Conservation (phyloP, 2,888 invertebrate genomes). For the Ormyrus thymus region DNA sequence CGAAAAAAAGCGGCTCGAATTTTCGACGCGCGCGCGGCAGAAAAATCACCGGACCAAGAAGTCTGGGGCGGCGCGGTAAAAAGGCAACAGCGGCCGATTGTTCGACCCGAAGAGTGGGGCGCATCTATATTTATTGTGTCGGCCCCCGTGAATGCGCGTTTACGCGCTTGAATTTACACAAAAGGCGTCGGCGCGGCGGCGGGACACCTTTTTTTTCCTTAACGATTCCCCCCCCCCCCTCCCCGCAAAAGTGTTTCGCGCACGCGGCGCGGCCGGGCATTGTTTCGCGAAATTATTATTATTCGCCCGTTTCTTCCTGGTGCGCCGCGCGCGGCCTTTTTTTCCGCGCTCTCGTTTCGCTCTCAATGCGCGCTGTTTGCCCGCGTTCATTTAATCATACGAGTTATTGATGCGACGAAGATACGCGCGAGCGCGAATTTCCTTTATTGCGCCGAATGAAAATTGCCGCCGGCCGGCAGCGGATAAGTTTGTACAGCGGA, state of each 20-base stretch:
- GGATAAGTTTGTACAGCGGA: not conserved
- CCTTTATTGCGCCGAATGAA: not conserved
- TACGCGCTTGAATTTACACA: conserved; percentile 60
- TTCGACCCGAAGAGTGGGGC: no score
- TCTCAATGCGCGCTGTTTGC: not conserved
- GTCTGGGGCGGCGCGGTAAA: not conserved
- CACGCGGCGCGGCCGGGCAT: not conserved
- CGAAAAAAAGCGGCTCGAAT: no score
- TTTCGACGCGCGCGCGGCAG: no score
- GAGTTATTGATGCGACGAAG: conserved; percentile 5
- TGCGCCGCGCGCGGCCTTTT: not conserved
- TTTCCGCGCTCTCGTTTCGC: not conserved
- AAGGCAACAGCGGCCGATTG: no score
- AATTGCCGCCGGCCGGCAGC: not conserved
- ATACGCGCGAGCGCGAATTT: not conserved
- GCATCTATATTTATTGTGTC: conserved; percentile 59
- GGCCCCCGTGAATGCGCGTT: conserved; percentile 57
- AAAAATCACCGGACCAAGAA: no score
- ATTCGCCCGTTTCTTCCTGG: not conserved
- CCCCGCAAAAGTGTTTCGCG: not conserved
- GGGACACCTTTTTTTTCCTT: conserved; percentile 18
- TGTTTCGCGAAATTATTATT: conserved; percentile 25
- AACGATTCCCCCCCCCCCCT: not conserved
- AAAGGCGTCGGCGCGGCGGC: not conserved
- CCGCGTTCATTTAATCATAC: conserved; percentile 20